A percentile compares a stretch with the other conserved stretches of the same genome.
Evolutionary conservation across 1,140 invertebrate genomes (phyloP).

Genomic region (Caligus rogercresseyi): DNA sequence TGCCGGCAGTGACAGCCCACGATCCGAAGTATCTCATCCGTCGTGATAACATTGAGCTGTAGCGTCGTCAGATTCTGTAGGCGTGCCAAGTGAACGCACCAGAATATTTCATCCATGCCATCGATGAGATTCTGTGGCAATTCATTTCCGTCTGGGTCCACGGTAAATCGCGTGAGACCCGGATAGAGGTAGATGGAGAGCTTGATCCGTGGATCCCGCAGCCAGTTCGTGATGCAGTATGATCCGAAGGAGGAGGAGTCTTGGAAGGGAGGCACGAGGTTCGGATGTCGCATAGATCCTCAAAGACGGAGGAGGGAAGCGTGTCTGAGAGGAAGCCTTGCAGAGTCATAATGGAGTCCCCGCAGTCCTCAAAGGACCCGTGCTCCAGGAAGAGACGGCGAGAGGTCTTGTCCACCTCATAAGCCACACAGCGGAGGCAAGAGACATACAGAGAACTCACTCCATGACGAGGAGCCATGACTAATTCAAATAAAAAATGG

Average conservation of each 20-base stretch:
- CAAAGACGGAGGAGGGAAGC: conserved; percentile 5
- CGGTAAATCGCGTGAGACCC: not conserved
- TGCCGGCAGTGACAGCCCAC: not conserved
- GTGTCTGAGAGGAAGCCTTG: not conserved
- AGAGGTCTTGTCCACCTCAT: not conserved
- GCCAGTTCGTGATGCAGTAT: conserved; percentile 1
- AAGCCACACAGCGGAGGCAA: not conserved
- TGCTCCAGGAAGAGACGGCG: conserved; percentile 6
- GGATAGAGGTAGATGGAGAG: conserved; percentile 1
- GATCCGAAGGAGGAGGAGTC: not conserved
- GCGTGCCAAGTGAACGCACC: conserved; percentile 1
- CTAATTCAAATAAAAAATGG: not conserved
- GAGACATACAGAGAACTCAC: not conserved
- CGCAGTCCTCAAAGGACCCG: conserved; percentile 9
- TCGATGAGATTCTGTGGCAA: not conserved
- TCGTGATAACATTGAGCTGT: conserved; percentile 8
- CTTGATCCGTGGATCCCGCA: conserved; percentile 8
- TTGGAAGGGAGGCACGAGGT: not conserved
- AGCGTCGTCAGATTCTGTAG: not conserved
- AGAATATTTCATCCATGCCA: conserved; percentile 13
- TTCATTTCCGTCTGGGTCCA: conserved; percentile 11
- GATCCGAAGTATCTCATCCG: conserved; percentile 5
- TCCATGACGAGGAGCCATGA: not conserved
- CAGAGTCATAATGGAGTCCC: not conserved
- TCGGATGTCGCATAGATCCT: conserved; percentile 2